A percentile compares a stretch with the other conserved stretches of the same genome.
phyloP scores from a whole-genome alignment of 2,888 invertebrate genomes.

The Rhodophaea formosa region DNA sequence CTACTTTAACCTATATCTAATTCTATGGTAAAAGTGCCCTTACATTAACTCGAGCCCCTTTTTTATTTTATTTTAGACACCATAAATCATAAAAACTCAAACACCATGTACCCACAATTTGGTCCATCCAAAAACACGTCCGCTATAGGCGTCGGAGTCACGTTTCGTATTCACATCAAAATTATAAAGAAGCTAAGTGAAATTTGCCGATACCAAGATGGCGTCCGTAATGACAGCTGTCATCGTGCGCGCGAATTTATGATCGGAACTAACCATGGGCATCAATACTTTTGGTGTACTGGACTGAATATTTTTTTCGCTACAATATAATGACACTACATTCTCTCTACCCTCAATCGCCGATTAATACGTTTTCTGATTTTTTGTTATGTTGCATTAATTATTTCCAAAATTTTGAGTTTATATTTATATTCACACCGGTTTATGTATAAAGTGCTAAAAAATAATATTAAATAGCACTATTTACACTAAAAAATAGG shows the following conservation, averaged over 20 bases:
- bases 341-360: too few species aligned
- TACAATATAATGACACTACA: too few species aligned
- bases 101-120: slow-evolving; percentile 27
- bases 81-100: slow-evolving; percentile 4
- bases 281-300: neutral
- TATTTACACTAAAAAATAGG: too few species aligned
- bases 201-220: slow-evolving; percentile 42
- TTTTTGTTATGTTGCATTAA: too few species aligned
- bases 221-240: slow-evolving; percentile 49
- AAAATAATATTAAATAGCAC: too few species aligned
- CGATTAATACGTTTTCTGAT: too few species aligned
- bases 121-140: slow-evolving; percentile 37
- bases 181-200: slow-evolving; percentile 75
- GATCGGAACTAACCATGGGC: slow-evolving; percentile 20
- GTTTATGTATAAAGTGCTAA: too few species aligned
- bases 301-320: neutral
- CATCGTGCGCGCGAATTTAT: slow-evolving; percentile 36
- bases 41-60: too few species aligned
- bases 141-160: slow-evolving; percentile 64
- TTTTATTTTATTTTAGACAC: neutral
- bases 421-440: too few species aligned
- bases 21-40: too few species aligned
- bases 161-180: slow-evolving; percentile 71
- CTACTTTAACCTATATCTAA: too few species aligned
- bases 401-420: too few species aligned